Evolutionary conservation across 2,888 invertebrate species (phyloP), one percentile per base, ranked within the genome.

Genomic region (Cerastis rubricosa): DNA sequence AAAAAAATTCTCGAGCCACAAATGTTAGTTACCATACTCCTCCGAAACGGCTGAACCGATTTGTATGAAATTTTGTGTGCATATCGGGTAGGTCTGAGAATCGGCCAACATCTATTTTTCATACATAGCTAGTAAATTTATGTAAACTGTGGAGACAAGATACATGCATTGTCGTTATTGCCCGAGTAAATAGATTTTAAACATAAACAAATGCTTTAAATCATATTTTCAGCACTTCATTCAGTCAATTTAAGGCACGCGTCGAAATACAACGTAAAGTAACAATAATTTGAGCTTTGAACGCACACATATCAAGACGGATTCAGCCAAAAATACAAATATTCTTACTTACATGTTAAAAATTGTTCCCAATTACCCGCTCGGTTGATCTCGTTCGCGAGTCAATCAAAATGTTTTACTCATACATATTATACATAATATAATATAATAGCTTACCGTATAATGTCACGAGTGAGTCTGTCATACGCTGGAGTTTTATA

Each of bases 341-440:
- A 40, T 17, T 49, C 19, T 61, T 40, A 22, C n/a, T n/a, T 61
- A 77, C 35, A 78, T n/a, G 78, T 79, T 35, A 22, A 80, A 64
- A 74, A 78, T n/a, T 63, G n/a, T 35, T 9, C 19, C 47, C 68
- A 81, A 79, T 81, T 78, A 69, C 51, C 12, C 78, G 47, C 78
- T 78, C 47, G n/a, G 59, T 68, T 78, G 68, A 22, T 66, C 35
- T 65, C 49, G 49, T 81, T 54, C 47, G 7, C 57, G 63, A 81
- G 71, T 57, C 71, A 82, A 71, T 82, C 74, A 83, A 64, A 79
- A 65, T 64, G 43, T 74, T 45, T 64, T 43, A 64, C 64, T 64
- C 43, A n/a, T 25, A 25, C 43, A 73, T 59, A 29, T 25, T 40
- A 17, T 35, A 22, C 19, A 45, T 65, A 61, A 49, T 45, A 25